A percentile compares a stretch with the other conserved stretches of the same genome.
phyloP scores from a whole-genome alignment of 2,797 vertebrate genomes.

The Syngnathus acus region DNA sequence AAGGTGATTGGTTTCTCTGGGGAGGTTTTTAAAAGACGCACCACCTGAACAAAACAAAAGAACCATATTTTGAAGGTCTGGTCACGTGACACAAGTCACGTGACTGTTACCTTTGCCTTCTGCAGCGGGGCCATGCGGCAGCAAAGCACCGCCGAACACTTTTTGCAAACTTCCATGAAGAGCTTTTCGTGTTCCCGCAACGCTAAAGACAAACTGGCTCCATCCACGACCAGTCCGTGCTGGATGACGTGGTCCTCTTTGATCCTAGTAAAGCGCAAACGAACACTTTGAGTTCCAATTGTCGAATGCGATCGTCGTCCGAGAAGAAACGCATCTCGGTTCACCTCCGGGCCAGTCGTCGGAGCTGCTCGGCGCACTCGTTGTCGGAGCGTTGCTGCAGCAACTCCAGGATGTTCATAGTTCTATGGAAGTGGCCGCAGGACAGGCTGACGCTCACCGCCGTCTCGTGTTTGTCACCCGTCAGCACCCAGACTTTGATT shows the following conservation, averaged over 20 bases:
- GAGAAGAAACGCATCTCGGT: not conserved
- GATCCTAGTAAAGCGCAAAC: slow-evolving; percentile 58
- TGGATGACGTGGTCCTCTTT: slow-evolving; percentile 94
- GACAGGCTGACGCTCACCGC: slow-evolving; percentile 94
- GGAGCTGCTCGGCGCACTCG: slow-evolving; percentile 86
- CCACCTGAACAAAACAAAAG: slow-evolving; percentile 73
- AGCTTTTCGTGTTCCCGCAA: slow-evolving; percentile 93
- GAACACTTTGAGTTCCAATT: not conserved
- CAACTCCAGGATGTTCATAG: slow-evolving; percentile 95
- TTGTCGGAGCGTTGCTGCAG: slow-evolving; percentile 86
- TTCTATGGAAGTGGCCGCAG: slow-evolving; percentile 92
- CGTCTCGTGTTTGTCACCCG: slow-evolving; percentile 93
- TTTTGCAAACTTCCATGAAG: slow-evolving; percentile 96
- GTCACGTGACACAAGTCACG: no score
- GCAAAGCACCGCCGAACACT: slow-evolving; percentile 91
- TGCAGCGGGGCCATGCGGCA: slow-evolving; percentile 97
- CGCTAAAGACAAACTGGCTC: slow-evolving; percentile 91
- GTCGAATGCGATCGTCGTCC: no score
- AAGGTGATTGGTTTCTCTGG: slow-evolving; percentile 94
- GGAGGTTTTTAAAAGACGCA: slow-evolving; percentile 90
- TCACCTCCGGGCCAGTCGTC: slow-evolving; percentile 82
- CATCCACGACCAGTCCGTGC: slow-evolving; percentile 93
- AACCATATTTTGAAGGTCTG: no score
- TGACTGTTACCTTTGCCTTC: slow-evolving; percentile 84
- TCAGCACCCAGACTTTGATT: slow-evolving; percentile 97